phyloP scores from a whole-genome alignment of 2,888 invertebrate species.

The Sphinx pinastri region DNA sequence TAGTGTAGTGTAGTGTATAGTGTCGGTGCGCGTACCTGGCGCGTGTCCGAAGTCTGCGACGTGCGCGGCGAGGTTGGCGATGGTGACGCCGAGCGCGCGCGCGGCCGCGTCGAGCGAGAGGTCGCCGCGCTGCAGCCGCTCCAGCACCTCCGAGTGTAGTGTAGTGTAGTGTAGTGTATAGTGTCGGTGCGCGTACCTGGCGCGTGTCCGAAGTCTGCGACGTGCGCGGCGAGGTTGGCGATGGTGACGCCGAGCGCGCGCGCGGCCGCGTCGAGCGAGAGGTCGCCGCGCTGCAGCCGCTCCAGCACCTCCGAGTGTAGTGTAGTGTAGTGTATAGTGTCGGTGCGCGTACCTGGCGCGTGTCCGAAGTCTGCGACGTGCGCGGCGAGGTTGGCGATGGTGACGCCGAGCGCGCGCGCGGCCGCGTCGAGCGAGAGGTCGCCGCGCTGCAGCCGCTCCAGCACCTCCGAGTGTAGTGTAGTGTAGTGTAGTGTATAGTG shows the following conservation, averaged over 20 bases:
- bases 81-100: background rate
- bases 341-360: background rate
- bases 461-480: too few species aligned
- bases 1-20: background rate
- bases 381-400: too few species aligned
- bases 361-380: too few species aligned
- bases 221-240: too few species aligned
- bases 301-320: too few species aligned
- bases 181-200: background rate
- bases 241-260: background rate
- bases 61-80: too few species aligned
- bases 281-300: background rate
- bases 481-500: background rate
- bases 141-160: too few species aligned
- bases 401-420: background rate
- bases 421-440: background rate
- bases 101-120: background rate
- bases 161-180: background rate
- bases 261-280: background rate
- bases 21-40: background rate
- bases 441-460: background rate
- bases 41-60: too few species aligned
- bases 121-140: background rate
- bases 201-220: too few species aligned
- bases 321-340: background rate